Base-by-base conservation (phyloP, 2,797 vertebrate species). In the Coracias cyanogaster region DNA sequence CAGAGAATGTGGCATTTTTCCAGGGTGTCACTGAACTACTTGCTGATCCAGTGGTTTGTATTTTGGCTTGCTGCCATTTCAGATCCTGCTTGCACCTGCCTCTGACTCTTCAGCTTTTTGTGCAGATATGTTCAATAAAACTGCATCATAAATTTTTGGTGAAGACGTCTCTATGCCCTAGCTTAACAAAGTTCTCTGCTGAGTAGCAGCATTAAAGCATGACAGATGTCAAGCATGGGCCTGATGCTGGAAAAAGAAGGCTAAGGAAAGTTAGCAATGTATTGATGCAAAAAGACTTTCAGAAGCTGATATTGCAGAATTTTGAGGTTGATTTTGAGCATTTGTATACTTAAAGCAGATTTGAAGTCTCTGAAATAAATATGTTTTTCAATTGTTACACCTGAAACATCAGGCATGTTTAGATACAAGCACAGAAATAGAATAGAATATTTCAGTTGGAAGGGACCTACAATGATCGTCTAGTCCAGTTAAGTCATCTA, bases 41-140 rank as follows among this genome's bases (percentile, higher is more conserved):
- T 95, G 92, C 90, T 96, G 83, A 90, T 89, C 51, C 74, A 84
- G 70, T 77, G 70, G 77, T 90, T 94, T 89, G 37, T 77, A 60
- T 79, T 92, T 92, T 90, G 96, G 86, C 77, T 84, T 84, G 25
- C 74, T 96, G 90, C 90, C 86, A 76, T 82, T 94, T 96, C 70
- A 89, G 77, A 58, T 89, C 22, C 88, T 90, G 92, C 62, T 62
- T 57, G 69, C 43, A 87, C 54, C 83, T 84, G 49, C 35, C 49
- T 81, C 31, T 72, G 16, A 57, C 26, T 80, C 26, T 87, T 83
- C 52, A 77, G 58, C n/a, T 86, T 92, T 92, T 67, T 94, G 33
- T 90, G 83, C 66, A 90, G 82, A 84, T 86, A 76, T 0, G 2
- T 86, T 89, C 77, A 82, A 6, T 83, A 82, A 84, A 78, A 41